phyloP scores from a whole-genome alignment of 2,113 vertebrate genomes.

The Zosterops hypoxanthus region DNA sequence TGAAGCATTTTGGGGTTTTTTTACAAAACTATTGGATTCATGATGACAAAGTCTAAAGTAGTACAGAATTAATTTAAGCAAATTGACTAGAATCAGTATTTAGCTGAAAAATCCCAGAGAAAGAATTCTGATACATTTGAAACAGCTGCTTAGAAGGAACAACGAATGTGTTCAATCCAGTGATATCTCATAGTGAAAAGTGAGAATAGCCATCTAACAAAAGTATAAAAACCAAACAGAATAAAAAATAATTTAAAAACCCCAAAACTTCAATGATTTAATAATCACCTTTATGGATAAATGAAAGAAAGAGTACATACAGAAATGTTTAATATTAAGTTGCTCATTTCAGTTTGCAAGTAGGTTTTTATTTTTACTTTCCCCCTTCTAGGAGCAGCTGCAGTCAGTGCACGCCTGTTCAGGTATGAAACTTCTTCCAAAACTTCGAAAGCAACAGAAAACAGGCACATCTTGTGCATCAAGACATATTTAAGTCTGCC shows the following conservation, averaged over 20 bases:
- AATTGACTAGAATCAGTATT: conserved; percentile 61
- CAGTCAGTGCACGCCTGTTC: neutral
- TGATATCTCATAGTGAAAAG: conserved; percentile 3
- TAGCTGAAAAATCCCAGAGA: conserved; percentile 49
- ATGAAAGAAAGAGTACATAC: neutral
- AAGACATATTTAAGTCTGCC: neutral
- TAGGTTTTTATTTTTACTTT: neutral
- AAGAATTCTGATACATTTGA: conserved; percentile 58
- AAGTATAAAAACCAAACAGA: neutral
- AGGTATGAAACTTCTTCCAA: neutral
- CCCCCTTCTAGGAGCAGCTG: neutral
- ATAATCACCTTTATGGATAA: neutral
- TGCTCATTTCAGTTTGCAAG: neutral
- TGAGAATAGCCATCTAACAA: neutral
- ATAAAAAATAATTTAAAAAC: neutral
- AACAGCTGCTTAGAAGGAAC: conserved; percentile 44
- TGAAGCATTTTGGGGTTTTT: neutral
- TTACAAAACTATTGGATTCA: conserved; percentile 31
- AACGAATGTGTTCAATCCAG: conserved; percentile 8
- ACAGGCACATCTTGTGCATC: too few species aligned
- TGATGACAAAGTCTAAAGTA: conserved; percentile 46
- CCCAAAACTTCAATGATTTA: neutral
- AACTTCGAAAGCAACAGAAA: neutral
- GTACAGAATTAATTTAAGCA: conserved; percentile 58
- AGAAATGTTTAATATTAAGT: neutral